These are phyloP conservation scores for Microcaecilia unicolor DNA, from an alignment of 2,797 vertebrate species.

Conservation along the genomic window DNA sequence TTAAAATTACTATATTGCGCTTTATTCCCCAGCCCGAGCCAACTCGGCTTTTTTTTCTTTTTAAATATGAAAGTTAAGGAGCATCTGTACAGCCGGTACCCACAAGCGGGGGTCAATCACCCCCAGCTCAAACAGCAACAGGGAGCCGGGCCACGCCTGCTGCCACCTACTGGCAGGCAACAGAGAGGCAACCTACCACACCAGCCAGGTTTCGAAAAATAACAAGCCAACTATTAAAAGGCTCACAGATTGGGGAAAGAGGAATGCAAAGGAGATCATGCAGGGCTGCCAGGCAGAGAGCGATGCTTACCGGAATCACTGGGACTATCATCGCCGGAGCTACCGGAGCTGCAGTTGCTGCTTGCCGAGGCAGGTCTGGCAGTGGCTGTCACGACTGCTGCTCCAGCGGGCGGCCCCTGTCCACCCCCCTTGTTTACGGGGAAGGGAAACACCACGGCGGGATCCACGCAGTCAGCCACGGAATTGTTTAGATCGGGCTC, in stretches of 20 bases:
- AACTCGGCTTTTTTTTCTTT: too few species aligned
- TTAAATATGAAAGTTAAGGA: not conserved
- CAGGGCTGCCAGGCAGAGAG: not conserved
- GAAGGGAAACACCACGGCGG: conserved; percentile 84
- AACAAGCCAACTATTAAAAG: conserved; percentile 8
- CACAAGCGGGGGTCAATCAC: conserved; percentile 4
- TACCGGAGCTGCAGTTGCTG: conserved; percentile 50
- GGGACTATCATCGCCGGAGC: conserved; percentile 60
- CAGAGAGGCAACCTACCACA: too few species aligned
- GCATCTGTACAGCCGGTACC: conserved; percentile 8
- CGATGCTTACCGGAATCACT: conserved; percentile 81
- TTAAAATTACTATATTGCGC: too few species aligned
- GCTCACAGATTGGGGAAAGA: too few species aligned
- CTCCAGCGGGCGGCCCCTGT: not conserved
- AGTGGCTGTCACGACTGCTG: not conserved
- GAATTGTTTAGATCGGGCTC: conserved; percentile 58
- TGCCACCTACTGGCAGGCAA: conserved; percentile 54
- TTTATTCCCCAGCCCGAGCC: too few species aligned
- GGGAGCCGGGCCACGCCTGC: not conserved
- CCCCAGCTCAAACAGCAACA: conserved; percentile 4
- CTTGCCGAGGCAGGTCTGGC: not conserved
- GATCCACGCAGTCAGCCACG: conserved; percentile 82
- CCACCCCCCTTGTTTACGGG: conserved; percentile 64
- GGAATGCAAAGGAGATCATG: too few species aligned
- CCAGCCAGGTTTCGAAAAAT: not conserved